phyloP scores from a whole-genome alignment of 2,797 vertebrate genomes.

The Rhynchotus rufescens region DNA sequence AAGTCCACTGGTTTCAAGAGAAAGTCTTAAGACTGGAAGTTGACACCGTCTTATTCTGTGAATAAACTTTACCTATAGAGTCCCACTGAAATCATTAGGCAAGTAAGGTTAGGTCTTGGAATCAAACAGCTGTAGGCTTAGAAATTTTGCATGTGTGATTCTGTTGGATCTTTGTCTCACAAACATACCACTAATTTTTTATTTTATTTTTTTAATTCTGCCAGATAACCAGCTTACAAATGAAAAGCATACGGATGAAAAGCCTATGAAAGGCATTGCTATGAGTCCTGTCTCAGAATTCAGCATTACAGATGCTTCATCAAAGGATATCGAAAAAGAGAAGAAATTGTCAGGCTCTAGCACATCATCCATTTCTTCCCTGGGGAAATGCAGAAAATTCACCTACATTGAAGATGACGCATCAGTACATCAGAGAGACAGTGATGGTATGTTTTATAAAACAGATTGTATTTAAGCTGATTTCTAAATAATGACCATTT shows the following conservation, averaged over 20 bases:
- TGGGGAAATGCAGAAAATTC: constrained; percentile 86
- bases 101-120: not conserved
- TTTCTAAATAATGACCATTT: constrained; percentile 70
- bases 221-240: constrained; percentile 80
- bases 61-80: not conserved
- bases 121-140: constrained; percentile 28
- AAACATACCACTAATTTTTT: not conserved
- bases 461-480: constrained; percentile 21
- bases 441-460: constrained; percentile 85
- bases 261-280: constrained; percentile 77
- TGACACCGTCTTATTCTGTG: not conserved
- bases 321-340: constrained; percentile 77
- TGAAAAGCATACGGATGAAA: constrained; percentile 80
- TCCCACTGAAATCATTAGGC: not conserved
- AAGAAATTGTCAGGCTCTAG: constrained; percentile 77
- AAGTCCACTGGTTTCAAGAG: not conserved
- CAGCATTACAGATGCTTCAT: constrained; percentile 73
- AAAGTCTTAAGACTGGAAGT: not conserved
- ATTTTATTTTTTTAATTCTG: constrained; percentile 23
- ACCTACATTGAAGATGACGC: constrained; percentile 84
- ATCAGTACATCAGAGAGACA: constrained; percentile 84
- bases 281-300: constrained; percentile 79
- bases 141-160: constrained; percentile 42
- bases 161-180: constrained; percentile 28
- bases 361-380: constrained; percentile 82